A percentile compares a stretch with the other conserved stretches of the same genome.
Evolutionary conservation across 2,888 invertebrate genomes (phyloP).

Genomic region (Leucoptera coffeella): DNA sequence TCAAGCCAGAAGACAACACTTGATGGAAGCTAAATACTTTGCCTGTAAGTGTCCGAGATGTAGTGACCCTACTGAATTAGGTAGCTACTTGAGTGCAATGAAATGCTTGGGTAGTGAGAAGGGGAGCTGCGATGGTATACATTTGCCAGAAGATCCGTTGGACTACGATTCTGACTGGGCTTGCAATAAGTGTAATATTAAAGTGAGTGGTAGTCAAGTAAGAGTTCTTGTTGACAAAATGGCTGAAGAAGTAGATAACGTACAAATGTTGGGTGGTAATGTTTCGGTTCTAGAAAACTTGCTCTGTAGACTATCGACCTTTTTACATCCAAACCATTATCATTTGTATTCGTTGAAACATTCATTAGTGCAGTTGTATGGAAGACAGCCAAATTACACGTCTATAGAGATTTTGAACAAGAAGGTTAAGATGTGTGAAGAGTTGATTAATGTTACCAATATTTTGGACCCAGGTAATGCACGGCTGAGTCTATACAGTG

Average conservation of each 20-base stretch:
- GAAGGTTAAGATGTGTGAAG: conserved; percentile 63
- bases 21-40: conserved; percentile 74
- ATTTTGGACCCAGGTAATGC: conserved; percentile 68
- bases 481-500: conserved; percentile 67
- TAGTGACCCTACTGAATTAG: conserved; percentile 73
- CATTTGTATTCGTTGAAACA: conserved; percentile 77
- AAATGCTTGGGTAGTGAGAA: conserved; percentile 58
- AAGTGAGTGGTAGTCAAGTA: conserved; percentile 59
- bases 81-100: conserved; percentile 66
- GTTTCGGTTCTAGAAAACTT: conserved; percentile 58
- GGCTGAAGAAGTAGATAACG: conserved; percentile 68
- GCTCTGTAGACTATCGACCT: conserved; percentile 61
- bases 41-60: conserved; percentile 68
- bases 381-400: conserved; percentile 60
- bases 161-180: conserved; percentile 69
- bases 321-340: conserved; percentile 80
- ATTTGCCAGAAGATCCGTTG: conserved; percentile 65
- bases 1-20: conserved; percentile 70
- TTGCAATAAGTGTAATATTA: conserved; percentile 64
- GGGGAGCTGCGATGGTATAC: conserved; percentile 58
- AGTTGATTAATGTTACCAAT: conserved; percentile 56
- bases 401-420: conserved; percentile 55
- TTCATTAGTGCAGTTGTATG: conserved; percentile 73
- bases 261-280: conserved; percentile 56
- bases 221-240: conserved; percentile 63